These are phyloP conservation scores for Glaucopsyche alexis DNA, from an alignment of 2,888 invertebrate species.

Conservation along the genomic window DNA sequence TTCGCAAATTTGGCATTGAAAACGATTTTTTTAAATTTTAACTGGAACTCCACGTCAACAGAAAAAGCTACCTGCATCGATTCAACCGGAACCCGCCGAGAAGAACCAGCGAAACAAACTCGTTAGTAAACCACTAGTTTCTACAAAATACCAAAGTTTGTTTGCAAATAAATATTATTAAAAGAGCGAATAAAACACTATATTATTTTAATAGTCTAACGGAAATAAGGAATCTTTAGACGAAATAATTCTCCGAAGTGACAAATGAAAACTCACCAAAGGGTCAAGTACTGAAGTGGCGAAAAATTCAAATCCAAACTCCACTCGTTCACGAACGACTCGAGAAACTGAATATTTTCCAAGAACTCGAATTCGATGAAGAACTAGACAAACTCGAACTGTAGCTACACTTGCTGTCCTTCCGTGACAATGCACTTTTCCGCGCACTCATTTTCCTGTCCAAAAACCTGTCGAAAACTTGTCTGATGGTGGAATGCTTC, in stretches of 20 bases:
- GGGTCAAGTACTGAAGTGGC: conserved; percentile 26
- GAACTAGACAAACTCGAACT: conserved; percentile 53
- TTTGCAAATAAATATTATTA: not conserved
- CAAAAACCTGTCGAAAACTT: conserved; percentile 82
- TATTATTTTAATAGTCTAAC: not conserved
- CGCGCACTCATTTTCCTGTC: conserved; percentile 54
- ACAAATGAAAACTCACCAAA: conserved; percentile 25
- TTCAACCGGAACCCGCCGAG: too few species aligned
- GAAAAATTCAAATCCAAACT: conserved; percentile 28
- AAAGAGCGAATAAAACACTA: not conserved
- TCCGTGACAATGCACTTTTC: conserved; percentile 56
- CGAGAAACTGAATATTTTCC: conserved; percentile 41
- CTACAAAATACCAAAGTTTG: not conserved
- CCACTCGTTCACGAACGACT: conserved; percentile 41
- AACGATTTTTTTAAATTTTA: too few species aligned
- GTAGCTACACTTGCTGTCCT: conserved; percentile 52
- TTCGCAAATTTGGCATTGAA: too few species aligned
- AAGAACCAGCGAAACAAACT: too few species aligned
- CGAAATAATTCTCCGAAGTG: not conserved
- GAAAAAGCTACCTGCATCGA: not conserved
- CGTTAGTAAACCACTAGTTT: too few species aligned
- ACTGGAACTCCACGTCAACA: too few species aligned
- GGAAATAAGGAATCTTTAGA: not conserved
- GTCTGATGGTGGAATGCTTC: conserved; percentile 84
- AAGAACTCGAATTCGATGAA: conserved; percentile 36